phyloP scores from a whole-genome alignment of 2,888 invertebrate species.

The Protonemura montana region DNA sequence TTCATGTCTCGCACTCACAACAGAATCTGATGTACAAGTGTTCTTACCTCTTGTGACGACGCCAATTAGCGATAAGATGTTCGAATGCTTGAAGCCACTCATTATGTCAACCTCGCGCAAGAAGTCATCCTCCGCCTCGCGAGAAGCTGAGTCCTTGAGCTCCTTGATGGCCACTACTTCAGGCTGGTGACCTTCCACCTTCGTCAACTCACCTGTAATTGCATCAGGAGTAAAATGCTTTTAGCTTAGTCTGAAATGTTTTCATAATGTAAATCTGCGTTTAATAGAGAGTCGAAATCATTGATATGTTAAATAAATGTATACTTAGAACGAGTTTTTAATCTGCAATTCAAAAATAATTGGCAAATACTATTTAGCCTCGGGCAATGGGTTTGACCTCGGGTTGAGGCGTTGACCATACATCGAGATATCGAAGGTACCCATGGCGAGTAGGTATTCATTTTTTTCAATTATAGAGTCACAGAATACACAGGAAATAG shows the following conservation, averaged over 20 bases:
- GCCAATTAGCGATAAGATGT: slow-evolving; percentile 81
- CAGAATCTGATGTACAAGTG: no score
- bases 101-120: slow-evolving; percentile 85
- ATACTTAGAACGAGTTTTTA: background rate
- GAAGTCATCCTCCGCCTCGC: slow-evolving; percentile 81
- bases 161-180: slow-evolving; percentile 75
- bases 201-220: slow-evolving; percentile 63
- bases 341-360: background rate
- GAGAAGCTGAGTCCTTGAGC: slow-evolving; percentile 77
- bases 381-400: no score
- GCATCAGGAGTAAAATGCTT: no score
- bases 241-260: slow-evolving; percentile 24
- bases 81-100: slow-evolving; percentile 80
- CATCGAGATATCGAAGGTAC: no score
- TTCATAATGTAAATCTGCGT: background rate
- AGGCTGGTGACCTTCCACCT: slow-evolving; percentile 59
- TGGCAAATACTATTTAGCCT: background rate
- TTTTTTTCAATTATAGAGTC: no score
- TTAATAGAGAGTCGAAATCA: background rate
- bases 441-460: no score
- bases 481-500: no score
- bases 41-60: slow-evolving; percentile 75
- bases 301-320: background rate
- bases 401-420: no score
- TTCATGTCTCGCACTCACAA: no score